Evolutionary conservation across 2,797 vertebrate genomes (phyloP).

Genomic region (Galaxias olidus): DNA sequence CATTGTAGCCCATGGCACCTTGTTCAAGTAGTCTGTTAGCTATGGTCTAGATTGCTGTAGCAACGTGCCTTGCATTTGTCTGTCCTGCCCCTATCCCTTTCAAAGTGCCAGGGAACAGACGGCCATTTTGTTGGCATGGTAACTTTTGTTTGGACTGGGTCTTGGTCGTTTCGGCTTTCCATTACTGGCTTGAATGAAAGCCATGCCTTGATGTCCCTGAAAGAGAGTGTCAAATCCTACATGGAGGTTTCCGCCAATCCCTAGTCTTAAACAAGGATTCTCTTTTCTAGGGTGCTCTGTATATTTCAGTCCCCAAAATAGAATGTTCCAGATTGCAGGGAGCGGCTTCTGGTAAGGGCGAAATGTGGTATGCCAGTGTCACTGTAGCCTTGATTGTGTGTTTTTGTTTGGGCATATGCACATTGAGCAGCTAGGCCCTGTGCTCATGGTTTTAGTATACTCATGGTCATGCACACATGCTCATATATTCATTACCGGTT

Average conservation of each 20-base stretch:
- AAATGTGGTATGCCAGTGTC: not conserved
- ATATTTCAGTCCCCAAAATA: constrained; percentile 45
- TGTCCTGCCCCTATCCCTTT: constrained; percentile 25
- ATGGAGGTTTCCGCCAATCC: too few relatives aligned
- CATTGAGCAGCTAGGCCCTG: too few relatives aligned
- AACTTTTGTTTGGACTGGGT: constrained; percentile 45
- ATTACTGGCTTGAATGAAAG: constrained; percentile 11
- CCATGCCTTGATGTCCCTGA: constrained; percentile 19
- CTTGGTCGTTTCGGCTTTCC: constrained; percentile 18
- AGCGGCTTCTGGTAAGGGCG: constrained; percentile 6
- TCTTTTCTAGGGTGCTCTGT: not conserved
- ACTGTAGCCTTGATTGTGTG: not conserved
- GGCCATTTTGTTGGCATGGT: constrained; percentile 41
- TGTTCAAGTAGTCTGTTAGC: constrained; percentile 21
- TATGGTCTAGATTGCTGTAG: constrained; percentile 52
- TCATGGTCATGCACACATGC: too few relatives aligned
- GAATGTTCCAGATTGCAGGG: constrained; percentile 16
- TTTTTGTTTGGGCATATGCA: too few relatives aligned
- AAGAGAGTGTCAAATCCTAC: too few relatives aligned
- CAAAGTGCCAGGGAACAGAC: constrained; percentile 28
- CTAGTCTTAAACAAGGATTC: too few relatives aligned
- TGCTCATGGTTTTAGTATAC: too few relatives aligned
- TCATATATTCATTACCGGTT: not conserved
- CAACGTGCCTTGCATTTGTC: constrained; percentile 25
- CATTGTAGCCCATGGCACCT: constrained; percentile 25